These are phyloP conservation scores for Threskiornis aethiopicus DNA, from an alignment of 2,797 vertebrate genomes.

Conservation along the genomic window DNA sequence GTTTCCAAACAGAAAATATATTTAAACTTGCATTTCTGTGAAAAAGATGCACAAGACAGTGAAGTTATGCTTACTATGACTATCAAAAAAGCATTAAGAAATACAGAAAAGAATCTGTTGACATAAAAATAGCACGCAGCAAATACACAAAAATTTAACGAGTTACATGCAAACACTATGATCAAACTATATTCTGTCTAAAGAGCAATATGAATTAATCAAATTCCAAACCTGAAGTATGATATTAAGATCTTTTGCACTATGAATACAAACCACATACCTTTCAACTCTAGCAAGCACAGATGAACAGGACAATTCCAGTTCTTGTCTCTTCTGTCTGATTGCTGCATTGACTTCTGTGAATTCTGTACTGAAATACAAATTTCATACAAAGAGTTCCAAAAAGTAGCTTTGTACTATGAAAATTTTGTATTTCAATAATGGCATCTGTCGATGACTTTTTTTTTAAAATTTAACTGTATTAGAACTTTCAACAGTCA, in stretches of 20 bases:
- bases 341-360: constrained; percentile 75
- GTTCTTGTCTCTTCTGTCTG: constrained; percentile 80
- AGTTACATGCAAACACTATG: not conserved
- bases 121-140: not conserved
- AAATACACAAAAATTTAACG: not conserved
- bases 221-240: not conserved
- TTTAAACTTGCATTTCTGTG: not conserved
- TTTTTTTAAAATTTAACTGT: not conserved
- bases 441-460: not conserved
- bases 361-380: constrained; percentile 82
- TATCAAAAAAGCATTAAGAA: not conserved
- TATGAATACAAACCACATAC: constrained; percentile 64
- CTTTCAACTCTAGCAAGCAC: constrained; percentile 77
- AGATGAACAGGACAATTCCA: constrained; percentile 83
- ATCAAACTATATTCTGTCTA: not conserved
- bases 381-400: constrained; percentile 14
- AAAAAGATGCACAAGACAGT: not conserved
- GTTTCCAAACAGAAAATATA: not conserved
- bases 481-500: not conserved
- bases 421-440: not conserved
- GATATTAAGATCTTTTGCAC: not conserved
- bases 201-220: not conserved
- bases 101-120: not conserved
- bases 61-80: not conserved
- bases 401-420: not conserved